These are phyloP conservation scores for Heloderma charlesbogerti DNA, from an alignment of 2,113 vertebrate genomes.

Conservation along the genomic window DNA sequence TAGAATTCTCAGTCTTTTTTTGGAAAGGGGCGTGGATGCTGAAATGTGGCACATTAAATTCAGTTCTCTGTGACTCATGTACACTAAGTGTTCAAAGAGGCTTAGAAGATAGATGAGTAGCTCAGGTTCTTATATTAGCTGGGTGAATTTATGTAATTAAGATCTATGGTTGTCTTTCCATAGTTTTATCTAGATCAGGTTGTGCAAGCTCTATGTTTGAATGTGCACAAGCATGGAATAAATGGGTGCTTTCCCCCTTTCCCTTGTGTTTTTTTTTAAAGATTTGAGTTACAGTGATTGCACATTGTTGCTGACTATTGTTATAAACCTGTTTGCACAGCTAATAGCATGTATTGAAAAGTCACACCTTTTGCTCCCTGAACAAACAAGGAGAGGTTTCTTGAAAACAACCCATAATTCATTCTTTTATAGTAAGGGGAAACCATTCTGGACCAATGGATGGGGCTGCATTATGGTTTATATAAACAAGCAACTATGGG, in stretches of 20 bases:
- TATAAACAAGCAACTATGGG: not conserved
- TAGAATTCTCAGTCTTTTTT: slow-evolving; percentile 3
- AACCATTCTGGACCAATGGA: not conserved
- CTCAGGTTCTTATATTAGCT: not conserved
- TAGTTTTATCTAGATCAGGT: not conserved
- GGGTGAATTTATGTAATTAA: not conserved
- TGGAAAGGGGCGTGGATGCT: not conserved
- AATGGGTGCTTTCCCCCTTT: not conserved
- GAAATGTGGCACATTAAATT: slow-evolving; percentile 3
- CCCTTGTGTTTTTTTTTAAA: too few relatives aligned
- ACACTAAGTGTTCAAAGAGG: not conserved
- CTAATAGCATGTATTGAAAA: not conserved
- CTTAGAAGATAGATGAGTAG: not conserved
- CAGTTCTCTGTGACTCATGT: slow-evolving; percentile 4
- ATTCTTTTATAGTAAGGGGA: not conserved
- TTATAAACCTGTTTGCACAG: not conserved
- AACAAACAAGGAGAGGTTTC: too few relatives aligned
- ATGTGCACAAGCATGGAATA: not conserved
- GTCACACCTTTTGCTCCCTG: not conserved
- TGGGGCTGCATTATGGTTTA: not conserved
- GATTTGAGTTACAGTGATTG: not conserved
- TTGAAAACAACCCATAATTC: not conserved
- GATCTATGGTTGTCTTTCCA: not conserved
- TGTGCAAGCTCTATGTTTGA: not conserved
- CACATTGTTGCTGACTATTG: not conserved